Conservation (phyloP, 2,888 invertebrate species). For the Hecatera dysodea region DNA sequence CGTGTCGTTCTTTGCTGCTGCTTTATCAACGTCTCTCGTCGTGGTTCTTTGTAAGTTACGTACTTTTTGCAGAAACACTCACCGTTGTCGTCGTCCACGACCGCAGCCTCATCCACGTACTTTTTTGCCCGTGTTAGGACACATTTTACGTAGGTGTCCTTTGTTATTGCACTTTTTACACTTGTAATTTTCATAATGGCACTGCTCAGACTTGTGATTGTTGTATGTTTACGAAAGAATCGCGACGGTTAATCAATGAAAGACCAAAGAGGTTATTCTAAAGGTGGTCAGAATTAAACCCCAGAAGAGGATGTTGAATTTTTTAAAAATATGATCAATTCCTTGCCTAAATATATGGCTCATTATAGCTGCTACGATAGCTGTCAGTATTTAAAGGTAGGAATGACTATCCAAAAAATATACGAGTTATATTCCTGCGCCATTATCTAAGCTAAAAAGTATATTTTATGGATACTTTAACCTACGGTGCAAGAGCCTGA, state of each 20-base stretch:
- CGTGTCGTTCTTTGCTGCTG: too few relatives aligned
- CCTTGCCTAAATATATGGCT: neutral
- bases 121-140: too few relatives aligned
- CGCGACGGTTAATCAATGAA: constrained; percentile 18
- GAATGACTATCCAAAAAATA: constrained; percentile 51
- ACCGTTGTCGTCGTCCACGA: too few relatives aligned
- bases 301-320: constrained; percentile 32
- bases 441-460: constrained; percentile 42
- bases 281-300: constrained; percentile 33
- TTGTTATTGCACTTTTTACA: too few relatives aligned
- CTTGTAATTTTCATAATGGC: too few relatives aligned
- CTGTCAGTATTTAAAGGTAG: constrained; percentile 42
- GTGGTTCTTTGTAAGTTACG: too few relatives aligned
- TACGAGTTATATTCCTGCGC: constrained; percentile 49
- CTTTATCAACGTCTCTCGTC: too few relatives aligned
- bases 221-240: constrained; percentile 32
- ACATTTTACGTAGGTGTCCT: too few relatives aligned
- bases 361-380: constrained; percentile 32
- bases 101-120: too few relatives aligned
- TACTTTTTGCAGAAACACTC: too few relatives aligned
- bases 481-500: constrained; percentile 38
- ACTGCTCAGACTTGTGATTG: too few relatives aligned
- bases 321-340: constrained; percentile 1
- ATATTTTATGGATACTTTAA: constrained; percentile 53
- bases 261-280: constrained; percentile 25